These are phyloP conservation scores for Chrysomallon squamiferum DNA, from an alignment of 1,140 invertebrate species.

Conservation along the genomic window DNA sequence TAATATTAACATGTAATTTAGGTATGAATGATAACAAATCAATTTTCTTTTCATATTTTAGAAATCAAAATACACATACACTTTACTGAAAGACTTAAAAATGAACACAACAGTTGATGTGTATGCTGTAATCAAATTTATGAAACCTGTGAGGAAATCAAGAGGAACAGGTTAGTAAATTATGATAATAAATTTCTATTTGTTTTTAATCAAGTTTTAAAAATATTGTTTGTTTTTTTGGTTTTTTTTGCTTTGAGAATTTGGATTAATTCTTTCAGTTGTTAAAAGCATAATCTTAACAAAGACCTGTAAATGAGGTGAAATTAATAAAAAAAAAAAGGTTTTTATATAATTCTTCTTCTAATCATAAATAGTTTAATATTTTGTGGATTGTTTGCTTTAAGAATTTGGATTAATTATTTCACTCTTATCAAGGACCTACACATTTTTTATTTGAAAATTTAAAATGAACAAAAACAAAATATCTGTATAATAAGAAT, in stretches of 20 bases:
- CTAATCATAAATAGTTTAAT: too few relatives aligned
- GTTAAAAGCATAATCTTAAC: neutral
- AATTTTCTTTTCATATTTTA: too few relatives aligned
- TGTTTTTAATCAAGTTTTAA: neutral
- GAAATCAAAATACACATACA: constrained; percentile 1
- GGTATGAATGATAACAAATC: too few relatives aligned
- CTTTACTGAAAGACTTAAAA: constrained; percentile 11
- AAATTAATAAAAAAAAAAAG: neutral
- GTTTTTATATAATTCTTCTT: neutral
- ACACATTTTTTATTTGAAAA: too few relatives aligned
- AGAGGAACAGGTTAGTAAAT: constrained; percentile 25
- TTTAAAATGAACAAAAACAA: too few relatives aligned
- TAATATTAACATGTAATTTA: too few relatives aligned
- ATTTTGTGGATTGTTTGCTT: too few relatives aligned
- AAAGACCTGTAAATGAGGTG: neutral
- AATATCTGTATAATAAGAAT: too few relatives aligned
- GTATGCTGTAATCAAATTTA: constrained; percentile 31
- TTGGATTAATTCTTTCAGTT: neutral
- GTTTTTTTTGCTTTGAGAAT: constrained; percentile 9
- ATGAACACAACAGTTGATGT: constrained; percentile 19
- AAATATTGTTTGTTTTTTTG: neutral
- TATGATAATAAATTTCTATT: neutral
- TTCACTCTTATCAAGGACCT: too few relatives aligned
- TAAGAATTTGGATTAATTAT: too few relatives aligned
- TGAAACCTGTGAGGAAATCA: constrained; percentile 28